phyloP scores from a whole-genome alignment of 92 coral and sea anemone genomes.

The Muricea muricata region DNA sequence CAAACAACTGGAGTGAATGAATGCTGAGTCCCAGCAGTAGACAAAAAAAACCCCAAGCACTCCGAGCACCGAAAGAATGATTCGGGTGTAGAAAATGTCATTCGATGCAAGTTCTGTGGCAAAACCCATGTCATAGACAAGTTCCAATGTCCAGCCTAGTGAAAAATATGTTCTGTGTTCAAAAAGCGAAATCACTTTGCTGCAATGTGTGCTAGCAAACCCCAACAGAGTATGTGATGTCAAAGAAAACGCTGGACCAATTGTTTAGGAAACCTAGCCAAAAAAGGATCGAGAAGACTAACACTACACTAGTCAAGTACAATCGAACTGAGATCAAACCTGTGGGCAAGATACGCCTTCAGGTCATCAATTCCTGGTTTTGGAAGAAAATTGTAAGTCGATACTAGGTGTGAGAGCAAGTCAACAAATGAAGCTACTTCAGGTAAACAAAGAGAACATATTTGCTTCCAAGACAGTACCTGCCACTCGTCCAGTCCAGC shows the following conservation, averaged over 20 bases:
- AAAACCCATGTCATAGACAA: conserved; percentile 58
- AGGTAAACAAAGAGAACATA: conserved; percentile 56
- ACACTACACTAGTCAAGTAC: conserved; percentile 26
- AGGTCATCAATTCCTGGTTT: conserved; percentile 31
- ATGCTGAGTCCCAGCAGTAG: background rate
- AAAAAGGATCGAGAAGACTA: too few species aligned
- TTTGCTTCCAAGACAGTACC: background rate
- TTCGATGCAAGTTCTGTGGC: conserved; percentile 56
- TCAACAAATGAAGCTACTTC: conserved; percentile 51
- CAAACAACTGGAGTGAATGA: background rate
- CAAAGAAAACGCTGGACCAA: too few species aligned
- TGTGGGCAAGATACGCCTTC: conserved; percentile 22
- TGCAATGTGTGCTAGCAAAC: too few species aligned
- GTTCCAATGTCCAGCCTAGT: conserved; percentile 38
- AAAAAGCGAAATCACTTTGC: conserved; percentile 54
- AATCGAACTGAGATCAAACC: conserved; percentile 19
- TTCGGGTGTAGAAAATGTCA: too few species aligned
- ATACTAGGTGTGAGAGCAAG: conserved; percentile 16
- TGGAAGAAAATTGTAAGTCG: conserved; percentile 31
- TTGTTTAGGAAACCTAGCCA: too few species aligned
- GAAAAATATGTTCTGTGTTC: conserved; percentile 47
- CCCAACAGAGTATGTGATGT: too few species aligned
- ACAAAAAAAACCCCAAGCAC: too few species aligned
- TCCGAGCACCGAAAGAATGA: too few species aligned
- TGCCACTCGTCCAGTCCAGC: background rate